Evolutionary conservation across 2,888 invertebrate species (phyloP), one percentile per base, ranked within the genome.

Genomic region (Sepioteuthis lessoniana): DNA sequence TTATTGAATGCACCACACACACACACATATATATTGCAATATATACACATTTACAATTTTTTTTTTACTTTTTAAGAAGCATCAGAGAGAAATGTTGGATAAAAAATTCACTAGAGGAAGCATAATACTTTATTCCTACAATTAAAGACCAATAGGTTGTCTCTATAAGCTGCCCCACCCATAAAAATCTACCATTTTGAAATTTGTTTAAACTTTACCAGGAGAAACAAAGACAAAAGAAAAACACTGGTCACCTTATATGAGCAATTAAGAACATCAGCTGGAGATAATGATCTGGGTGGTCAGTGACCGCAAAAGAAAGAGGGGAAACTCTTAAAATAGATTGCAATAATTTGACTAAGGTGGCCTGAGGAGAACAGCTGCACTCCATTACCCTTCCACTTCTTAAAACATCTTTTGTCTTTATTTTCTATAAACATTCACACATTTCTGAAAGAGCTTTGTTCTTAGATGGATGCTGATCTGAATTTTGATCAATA

Each of bases 221-320:
- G n/a, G 8, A 10, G 76, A 76, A n/a, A 76, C 13, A 76, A 76
- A 76, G 76, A 76, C 76, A 76, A n/a, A 76, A n/a, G n/a, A 76
- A 76, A 76, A 76, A n/a, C 76, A 76, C 76, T 31, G 76, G 76
- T 76, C 76, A 76, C 31, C 76, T 76, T 76, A 76, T n/a, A n/a
- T n/a, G 21, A 76, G 76, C 76, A 76, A 76, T 76, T 76, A 76
- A 76, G n/a, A 10, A 76, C 76, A 76, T 76, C 76, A 76, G 76
- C 76, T 76, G 76, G 76, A 76, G 76, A 76, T 76, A 76, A 76
- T 76, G 76, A 76, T 76, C 76, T 76, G n/a, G 76, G 76, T 76
- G 76, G n/a, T 10, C 76, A 76, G n/a, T 76, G n/a, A 76, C 76
- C 76, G n/a, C 76, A 76, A 76, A 76, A 76, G 16, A 31, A 28